A percentile compares a stretch with the other conserved stretches of the same genome.
phyloP scores from a whole-genome alignment of 2,888 invertebrate genomes.

The Sthenelais limicola region DNA sequence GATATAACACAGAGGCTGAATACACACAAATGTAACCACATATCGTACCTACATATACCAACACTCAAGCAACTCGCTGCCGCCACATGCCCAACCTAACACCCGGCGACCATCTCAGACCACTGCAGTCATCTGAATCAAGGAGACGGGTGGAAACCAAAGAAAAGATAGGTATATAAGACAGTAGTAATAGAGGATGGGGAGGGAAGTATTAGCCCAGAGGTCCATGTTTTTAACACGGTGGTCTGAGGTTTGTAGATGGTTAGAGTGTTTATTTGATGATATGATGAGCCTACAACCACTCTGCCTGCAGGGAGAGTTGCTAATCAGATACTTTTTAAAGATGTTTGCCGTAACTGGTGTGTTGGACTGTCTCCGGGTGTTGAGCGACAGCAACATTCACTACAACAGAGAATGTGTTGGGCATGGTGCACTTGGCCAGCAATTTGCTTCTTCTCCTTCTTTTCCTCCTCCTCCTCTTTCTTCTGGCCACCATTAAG shows the following conservation, averaged over 20 bases:
- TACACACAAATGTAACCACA: slow-evolving; percentile 34
- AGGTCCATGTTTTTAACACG: too few species aligned
- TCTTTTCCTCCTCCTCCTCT: slow-evolving; percentile 25
- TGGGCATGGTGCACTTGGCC: background rate
- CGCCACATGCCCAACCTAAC: background rate
- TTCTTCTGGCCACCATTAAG: too few species aligned
- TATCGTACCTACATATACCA: slow-evolving; percentile 6
- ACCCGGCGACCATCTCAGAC: background rate
- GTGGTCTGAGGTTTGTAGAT: too few species aligned
- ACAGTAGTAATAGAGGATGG: too few species aligned
- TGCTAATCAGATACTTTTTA: background rate
- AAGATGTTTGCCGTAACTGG: slow-evolving; percentile 13
- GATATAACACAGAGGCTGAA: slow-evolving; percentile 36
- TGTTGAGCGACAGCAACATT: background rate
- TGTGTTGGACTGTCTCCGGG: background rate
- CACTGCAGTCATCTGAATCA: background rate
- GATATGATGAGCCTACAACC: slow-evolving; percentile 8
- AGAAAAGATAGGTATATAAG: too few species aligned
- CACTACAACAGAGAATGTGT: background rate
- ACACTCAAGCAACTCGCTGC: background rate
- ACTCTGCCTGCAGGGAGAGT: slow-evolving; percentile 24
- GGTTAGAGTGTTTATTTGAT: too few species aligned
- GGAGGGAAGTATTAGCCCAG: too few species aligned
- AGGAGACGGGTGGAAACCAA: too few species aligned
- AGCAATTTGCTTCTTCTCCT: slow-evolving; percentile 5